Base-by-base conservation (phyloP, 2,797 vertebrate genomes). In the Sebastes diploproa region DNA sequence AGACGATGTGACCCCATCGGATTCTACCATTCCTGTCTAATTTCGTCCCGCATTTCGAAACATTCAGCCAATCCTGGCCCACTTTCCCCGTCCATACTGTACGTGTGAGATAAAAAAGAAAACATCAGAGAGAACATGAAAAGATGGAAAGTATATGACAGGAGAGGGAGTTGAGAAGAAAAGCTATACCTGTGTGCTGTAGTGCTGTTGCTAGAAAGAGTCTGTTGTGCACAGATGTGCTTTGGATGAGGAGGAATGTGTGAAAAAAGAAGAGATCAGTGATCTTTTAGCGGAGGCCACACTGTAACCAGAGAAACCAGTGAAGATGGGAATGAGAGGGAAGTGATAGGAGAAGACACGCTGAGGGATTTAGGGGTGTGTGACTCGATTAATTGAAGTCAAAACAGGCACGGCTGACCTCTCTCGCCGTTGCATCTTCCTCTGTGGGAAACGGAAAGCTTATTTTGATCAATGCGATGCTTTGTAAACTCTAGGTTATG, bases 11-110 rank as follows among this genome's bases (percentile, higher is more conserved):
- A 94, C 91, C 93, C 89, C 86, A 83, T 86, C 75, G 55, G 78
- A 87, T 85, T 91, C 86, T 83, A 82, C 69, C 81, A 54, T 90
- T 89, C 78, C 86, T 83, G 85, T 91, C 91, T 90, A 91, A 91
- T 85, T 91, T 76, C 65, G 81, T 80, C 79, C 76, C 61, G 76
- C 73, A 82, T 90, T 84, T 92, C 78, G 90, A 89, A 89, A 62
- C 29, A 4, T 16, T 30, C 46, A 60, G 74, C 84, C 68, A 64
- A 78, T 80, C 62, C 81, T 92, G 90, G 85, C 88, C 91, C 87
- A 90, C 82, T 92, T 91, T 87, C 50, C 71, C 79, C n/a, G 2
- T 72, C 81, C 72, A 79, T 50, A 50, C 46, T 50, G 46, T 50
- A 20, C 82, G 82, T 81, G 81, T 85, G 66, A 66, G 72, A 78